Evolutionary conservation across 1,140 invertebrate genomes (phyloP), one percentile per base, ranked within the genome.

Genomic region (Bombus impatiens): DNA sequence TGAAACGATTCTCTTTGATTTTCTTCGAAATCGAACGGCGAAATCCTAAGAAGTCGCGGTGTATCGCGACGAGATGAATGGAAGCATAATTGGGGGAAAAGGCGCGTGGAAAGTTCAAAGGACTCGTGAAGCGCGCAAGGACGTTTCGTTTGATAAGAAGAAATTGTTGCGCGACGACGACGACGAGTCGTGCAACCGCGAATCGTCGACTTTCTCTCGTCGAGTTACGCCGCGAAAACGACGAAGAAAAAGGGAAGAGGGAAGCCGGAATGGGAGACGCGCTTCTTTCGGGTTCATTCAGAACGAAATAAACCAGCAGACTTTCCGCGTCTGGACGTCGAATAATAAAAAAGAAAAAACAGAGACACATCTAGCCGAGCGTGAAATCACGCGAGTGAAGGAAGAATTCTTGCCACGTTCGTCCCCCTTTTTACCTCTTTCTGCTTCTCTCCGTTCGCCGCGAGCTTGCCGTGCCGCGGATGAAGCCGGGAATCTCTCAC

Each of bases 321-420:
- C 53, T 22, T 62, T 78, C 5, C 47, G 25, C 9, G 8, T 25
- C 47, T 35, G 42, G 28, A 74, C 37, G 76, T 86, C 25, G 78
- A 82, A 62, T 40, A 42, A 67, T 18, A 67, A 67, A 67, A 67
- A 32, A 8, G 8, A 9, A 32, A n/a, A 71, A 76, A n/a, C 8
- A 53, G 40, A 35, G 72, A 78, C 53, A 37, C 72, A 32, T 32
- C 13, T 86, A 35, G 37, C 67, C 67, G 72, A 83, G 88, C 59
- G 85, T 87, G 81, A 90, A 89, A 90, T 84, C 72, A n/a, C 65
- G 59, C 77, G 65, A 62, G 62, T n/a, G 80, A 78, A 89, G 62
- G 44, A 88, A 72, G 82, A 87, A 77, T 77, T 90, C 65, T 88
- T 74, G 57, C 65, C 10, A 42, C n/a, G 32, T 71, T 76, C 75